Evolutionary conservation across 2,797 vertebrate species (phyloP), one percentile per base, ranked within the genome.

Genomic region (Sebastes taczanowskii): DNA sequence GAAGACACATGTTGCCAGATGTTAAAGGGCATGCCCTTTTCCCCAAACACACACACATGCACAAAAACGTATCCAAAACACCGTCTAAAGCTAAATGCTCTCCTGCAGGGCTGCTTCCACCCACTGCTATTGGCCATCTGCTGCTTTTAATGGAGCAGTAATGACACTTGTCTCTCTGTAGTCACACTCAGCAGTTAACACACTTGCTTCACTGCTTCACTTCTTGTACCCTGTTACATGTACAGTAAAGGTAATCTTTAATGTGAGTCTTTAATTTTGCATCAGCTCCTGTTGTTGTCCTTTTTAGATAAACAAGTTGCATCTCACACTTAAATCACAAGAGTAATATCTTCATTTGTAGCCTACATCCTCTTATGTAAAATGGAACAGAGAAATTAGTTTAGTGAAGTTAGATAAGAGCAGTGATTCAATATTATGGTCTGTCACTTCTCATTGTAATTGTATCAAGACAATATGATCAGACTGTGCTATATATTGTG

Each of bases 1-100:
- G 84, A 82, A 87, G 71, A 89, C 93, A 95, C 78, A 91, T 95
- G 93, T 84, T 73, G 23, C 77, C 80, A 90, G 82, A 91, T 92
- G 87, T 88, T 86, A 80, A 64, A 88, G 88, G 86, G 32, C 79
- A 87, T 67, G 52, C 3, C n/a, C 63, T 65, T 80, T 61, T 42
- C 55, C 77, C 18, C 59, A 62, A 74, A 70, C 53, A 74, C 49
- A 62, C 67, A 76, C 76, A 78, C 16, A 64, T 18, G 56, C n/a
- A 74, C 75, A 73, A 9, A 80, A 81, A 90, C 69, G 72, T 35
- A 71, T 64, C 73, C 67, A 75, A 82, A 90, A 87, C 87, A 86
- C 78, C 34, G 52, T 78, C 62, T 67, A 13, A 74, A 83, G 80
- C 76, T 74, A 10, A 80, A 78, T 32, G 64, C 68, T n/a, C 74